Evolutionary conservation across 2,797 vertebrate genomes (phyloP).

Genomic region (Poeciliopsis paucimaculata): DNA sequence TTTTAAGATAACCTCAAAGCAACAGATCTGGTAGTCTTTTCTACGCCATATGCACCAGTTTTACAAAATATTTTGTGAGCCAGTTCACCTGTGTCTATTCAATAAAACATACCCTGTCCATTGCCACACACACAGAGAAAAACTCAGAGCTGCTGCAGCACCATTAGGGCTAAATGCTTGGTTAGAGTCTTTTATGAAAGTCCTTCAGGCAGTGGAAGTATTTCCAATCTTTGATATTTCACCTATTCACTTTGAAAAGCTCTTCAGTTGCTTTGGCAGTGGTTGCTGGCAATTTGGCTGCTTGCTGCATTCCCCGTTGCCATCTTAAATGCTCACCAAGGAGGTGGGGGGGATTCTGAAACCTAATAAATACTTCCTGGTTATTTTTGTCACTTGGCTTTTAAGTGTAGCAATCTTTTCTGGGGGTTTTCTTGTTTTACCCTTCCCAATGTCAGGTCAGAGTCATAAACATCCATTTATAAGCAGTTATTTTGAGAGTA

Average conservation of each 20-base stretch:
- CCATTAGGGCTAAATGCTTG: background rate
- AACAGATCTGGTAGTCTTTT: background rate
- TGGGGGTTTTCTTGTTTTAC: background rate
- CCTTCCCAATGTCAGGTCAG: background rate
- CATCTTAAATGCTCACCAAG: background rate
- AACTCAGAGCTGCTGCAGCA: background rate
- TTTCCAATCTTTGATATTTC: background rate
- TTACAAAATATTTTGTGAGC: background rate
- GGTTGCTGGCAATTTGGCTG: conserved; percentile 4
- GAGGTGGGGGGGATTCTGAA: background rate
- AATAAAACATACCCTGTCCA: background rate
- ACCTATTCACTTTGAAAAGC: conserved; percentile 10
- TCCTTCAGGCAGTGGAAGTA: background rate
- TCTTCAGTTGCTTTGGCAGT: conserved; percentile 7
- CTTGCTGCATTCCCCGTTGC: background rate
- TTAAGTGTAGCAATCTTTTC: background rate
- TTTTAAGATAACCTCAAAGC: background rate
- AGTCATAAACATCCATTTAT: background rate
- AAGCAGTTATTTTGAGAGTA: background rate
- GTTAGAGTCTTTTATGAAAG: background rate
- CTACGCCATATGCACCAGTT: background rate
- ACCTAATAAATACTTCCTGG: background rate
- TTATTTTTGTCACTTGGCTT: background rate
- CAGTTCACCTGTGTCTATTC: background rate
- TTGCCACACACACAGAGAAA: background rate